Evolutionary conservation across 1,140 invertebrate species (phyloP).

Genomic region (Drosophila tropicalis): DNA sequence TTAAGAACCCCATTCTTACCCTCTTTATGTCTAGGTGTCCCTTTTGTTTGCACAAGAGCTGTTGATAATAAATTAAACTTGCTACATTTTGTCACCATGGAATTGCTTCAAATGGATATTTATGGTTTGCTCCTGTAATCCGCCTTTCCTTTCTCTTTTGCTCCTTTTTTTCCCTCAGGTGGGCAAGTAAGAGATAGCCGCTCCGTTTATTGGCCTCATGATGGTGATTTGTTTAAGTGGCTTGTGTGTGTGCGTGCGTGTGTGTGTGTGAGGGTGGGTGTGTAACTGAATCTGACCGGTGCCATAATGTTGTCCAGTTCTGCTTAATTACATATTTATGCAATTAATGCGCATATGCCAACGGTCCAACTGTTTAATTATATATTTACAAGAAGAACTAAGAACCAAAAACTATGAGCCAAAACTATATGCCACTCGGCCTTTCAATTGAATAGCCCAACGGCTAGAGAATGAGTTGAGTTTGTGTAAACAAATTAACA

Average conservation of each 20-base stretch:
- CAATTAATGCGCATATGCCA: constrained; percentile 50
- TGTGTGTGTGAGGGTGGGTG: neutral
- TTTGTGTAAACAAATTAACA: neutral
- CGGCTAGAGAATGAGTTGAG: neutral
- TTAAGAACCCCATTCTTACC: constrained; percentile 53
- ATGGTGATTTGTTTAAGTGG: constrained; percentile 54
- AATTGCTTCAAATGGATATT: constrained; percentile 75
- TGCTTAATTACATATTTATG: constrained; percentile 57
- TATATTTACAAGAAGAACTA: neutral
- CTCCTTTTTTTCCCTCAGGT: constrained; percentile 15
- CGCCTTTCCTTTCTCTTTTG: neutral
- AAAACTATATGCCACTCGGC: neutral
- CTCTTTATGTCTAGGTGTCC: neutral
- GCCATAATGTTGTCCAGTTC: constrained; percentile 32
- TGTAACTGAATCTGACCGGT: constrained; percentile 35
- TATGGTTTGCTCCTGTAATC: constrained; percentile 41
- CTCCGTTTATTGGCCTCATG: constrained; percentile 52
- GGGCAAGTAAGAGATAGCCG: constrained; percentile 13
- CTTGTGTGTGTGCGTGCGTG: constrained; percentile 12
- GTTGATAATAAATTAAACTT: constrained; percentile 74
- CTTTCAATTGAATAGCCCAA: constrained; percentile 6
- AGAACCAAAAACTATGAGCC: constrained; percentile 1
- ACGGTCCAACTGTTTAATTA: constrained; percentile 48
- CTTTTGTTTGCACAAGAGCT: constrained; percentile 66
- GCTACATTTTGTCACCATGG: constrained; percentile 74